Evolutionary conservation across 2,888 invertebrate species (phyloP), one percentile per base, ranked within the genome.

Genomic region (Hoplodrina ambigua): DNA sequence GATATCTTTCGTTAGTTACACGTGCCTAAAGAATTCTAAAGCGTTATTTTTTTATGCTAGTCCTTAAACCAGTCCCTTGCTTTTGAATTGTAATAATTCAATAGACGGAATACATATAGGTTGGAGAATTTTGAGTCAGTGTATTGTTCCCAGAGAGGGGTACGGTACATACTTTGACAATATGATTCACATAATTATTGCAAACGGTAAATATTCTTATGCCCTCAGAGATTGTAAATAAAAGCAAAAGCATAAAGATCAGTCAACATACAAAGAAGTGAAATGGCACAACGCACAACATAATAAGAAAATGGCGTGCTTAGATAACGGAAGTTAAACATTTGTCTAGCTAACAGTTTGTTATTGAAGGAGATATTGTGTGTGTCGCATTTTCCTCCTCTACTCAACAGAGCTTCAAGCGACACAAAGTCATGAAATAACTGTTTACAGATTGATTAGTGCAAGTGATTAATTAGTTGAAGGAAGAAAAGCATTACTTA

Each of bases 1-100:
- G 88, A 89, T 87, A 88, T 84, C 82, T 90, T 91, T 88, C 83
- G 85, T 83, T 84, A 86, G 84, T 83, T 78, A 80, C 68, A 68
- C 67, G 75, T 80, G 73, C 80, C 78, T 80, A 84, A 80, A 83
- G 78, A 83, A 85, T 84, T 80, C 81, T 83, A 72, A 77, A 74
- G 74, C 69, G 78, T 82, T 76, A 80, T 82, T 84, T 87, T 25
- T 89, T 87, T 85, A 72, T 81, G 64, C 73, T 86, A 85, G 88
- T 82, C 55, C 68, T 81, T 69, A 67, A 65, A 77, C 64, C 70
- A 71, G 80, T 75, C 72, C 84, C 72, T 58, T 78, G 72, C 74
- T 80, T 69, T 77, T 57, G 60, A 58, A 67, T 80, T 79, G 71
- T 80, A 37, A 69, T 54, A 61, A 64, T 77, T 81, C 55, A 67